phyloP scores from a whole-genome alignment of 2,113 vertebrate genomes.

The Hydropotes inermis region DNA sequence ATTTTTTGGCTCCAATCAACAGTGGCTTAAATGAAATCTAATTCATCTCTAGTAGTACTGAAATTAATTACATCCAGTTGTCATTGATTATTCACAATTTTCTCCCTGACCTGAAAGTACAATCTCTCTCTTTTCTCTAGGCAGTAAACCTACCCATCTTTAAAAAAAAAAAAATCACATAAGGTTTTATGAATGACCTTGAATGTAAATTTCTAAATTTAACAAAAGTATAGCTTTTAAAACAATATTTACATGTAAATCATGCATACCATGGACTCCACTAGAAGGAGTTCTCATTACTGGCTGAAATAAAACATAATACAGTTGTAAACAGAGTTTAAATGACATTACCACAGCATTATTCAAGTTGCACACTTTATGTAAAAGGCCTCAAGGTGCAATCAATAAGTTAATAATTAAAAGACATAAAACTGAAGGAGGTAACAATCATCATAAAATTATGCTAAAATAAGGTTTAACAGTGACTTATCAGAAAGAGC shows the following conservation, averaged over 20 bases:
- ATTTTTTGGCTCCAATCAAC: not conserved
- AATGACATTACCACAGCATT: constrained; percentile 20
- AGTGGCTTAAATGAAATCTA: not conserved
- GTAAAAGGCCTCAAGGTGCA: constrained; percentile 47
- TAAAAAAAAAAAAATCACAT: not conserved
- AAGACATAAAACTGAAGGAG: constrained; percentile 40
- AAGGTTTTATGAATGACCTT: not conserved
- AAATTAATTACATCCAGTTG: not conserved
- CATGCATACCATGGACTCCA: not conserved
- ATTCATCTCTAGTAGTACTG: not conserved
- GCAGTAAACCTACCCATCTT: not conserved
- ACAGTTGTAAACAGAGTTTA: constrained; percentile 35
- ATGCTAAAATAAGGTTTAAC: constrained; percentile 49
- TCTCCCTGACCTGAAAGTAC: not conserved
- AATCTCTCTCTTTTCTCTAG: not conserved
- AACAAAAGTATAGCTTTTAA: constrained; percentile 11
- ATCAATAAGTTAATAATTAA: constrained; percentile 62
- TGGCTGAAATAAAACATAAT: constrained; percentile 3
- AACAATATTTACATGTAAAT: not conserved
- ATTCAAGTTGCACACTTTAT: constrained; percentile 37
- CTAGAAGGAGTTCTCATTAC: not conserved
- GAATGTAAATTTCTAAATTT: not conserved
- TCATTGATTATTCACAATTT: not conserved
- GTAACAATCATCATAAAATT: constrained; percentile 43
- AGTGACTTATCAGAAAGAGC: constrained; percentile 5